These are phyloP conservation scores for Trichogramma evanescens DNA, from an alignment of 2,888 invertebrate genomes.

Conservation along the genomic window DNA sequence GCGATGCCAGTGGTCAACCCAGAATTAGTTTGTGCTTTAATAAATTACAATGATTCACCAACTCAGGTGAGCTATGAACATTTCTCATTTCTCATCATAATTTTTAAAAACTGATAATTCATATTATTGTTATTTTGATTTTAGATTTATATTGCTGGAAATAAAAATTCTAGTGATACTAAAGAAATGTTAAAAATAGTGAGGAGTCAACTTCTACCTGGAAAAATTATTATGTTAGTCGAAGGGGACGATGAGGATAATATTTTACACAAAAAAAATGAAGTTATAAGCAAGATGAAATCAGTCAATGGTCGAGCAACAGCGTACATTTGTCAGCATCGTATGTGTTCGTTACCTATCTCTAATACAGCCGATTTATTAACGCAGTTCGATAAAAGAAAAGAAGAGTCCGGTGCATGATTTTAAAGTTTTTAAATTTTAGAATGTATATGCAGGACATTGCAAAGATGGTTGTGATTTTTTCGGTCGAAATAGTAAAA, in stretches of 20 bases:
- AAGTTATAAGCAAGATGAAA: slow-evolving; percentile 52
- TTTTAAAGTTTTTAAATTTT: background rate
- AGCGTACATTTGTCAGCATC: slow-evolving; percentile 73
- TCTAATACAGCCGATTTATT: slow-evolving; percentile 60
- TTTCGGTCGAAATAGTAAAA: background rate
- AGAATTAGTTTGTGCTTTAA: slow-evolving; percentile 67
- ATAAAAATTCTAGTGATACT: slow-evolving; percentile 58
- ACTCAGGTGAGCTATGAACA: slow-evolving; percentile 57
- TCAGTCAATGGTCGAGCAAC: slow-evolving; percentile 58
- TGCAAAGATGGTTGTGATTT: too few relatives aligned
- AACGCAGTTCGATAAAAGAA: slow-evolving; percentile 50
- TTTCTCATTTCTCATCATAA: background rate
- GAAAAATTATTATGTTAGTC: slow-evolving; percentile 61
- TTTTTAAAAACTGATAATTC: background rate
- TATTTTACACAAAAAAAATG: slow-evolving; percentile 44
- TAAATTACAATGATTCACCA: slow-evolving; percentile 62
- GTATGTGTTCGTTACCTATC: slow-evolving; percentile 69
- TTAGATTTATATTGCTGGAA: slow-evolving; percentile 64
- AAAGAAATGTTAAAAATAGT: slow-evolving; percentile 61
- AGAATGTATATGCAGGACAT: background rate
- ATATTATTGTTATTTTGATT: slow-evolving; percentile 16
- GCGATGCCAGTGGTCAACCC: slow-evolving; percentile 66
- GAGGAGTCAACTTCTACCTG: slow-evolving; percentile 60
- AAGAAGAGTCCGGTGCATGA: background rate
- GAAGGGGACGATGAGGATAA: slow-evolving; percentile 51